Conservation (phyloP, 30 jellyfish, hydroid and myxozoan genomes). For the Hydra vulgaris region DNA sequence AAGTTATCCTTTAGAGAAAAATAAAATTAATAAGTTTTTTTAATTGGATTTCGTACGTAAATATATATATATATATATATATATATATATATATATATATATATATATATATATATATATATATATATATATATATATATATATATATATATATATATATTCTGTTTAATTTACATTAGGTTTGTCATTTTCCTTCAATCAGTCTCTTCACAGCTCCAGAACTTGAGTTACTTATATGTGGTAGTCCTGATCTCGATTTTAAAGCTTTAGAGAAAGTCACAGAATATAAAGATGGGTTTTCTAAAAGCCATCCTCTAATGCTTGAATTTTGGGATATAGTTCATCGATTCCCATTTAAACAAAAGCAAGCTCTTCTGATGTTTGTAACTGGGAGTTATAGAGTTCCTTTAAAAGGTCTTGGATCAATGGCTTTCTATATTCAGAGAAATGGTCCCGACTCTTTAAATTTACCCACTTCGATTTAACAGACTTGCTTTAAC, state of each 20-base stretch:
- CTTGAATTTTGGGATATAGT: constrained; percentile 74
- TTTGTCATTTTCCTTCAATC: constrained; percentile 68
- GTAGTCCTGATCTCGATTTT: constrained; percentile 79
- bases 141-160: no score
- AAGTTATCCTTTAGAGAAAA: no score
- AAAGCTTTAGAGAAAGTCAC: constrained; percentile 63
- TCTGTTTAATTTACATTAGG: constrained; percentile 37
- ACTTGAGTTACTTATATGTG: constrained; percentile 83
- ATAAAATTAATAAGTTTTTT: no score
- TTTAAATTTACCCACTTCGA: constrained; percentile 75
- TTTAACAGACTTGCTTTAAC: constrained; percentile 93
- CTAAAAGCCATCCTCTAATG: constrained; percentile 45
- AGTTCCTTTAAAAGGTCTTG: constrained; percentile 80
- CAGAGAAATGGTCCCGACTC: constrained; percentile 89
- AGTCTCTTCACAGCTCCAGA: constrained; percentile 74
- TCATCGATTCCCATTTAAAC: constrained; percentile 38
- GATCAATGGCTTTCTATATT: constrained; percentile 54
- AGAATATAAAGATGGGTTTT: constrained; percentile 62
- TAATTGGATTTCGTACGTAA: no score
- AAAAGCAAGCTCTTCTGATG: constrained; percentile 59
- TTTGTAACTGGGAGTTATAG: constrained; percentile 96
- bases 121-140: no score
- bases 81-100: no score
- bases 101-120: no score
- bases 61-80: no score